Evolutionary conservation across 2,888 invertebrate genomes (phyloP).

Genomic region (Amphipyra tragopoginis): DNA sequence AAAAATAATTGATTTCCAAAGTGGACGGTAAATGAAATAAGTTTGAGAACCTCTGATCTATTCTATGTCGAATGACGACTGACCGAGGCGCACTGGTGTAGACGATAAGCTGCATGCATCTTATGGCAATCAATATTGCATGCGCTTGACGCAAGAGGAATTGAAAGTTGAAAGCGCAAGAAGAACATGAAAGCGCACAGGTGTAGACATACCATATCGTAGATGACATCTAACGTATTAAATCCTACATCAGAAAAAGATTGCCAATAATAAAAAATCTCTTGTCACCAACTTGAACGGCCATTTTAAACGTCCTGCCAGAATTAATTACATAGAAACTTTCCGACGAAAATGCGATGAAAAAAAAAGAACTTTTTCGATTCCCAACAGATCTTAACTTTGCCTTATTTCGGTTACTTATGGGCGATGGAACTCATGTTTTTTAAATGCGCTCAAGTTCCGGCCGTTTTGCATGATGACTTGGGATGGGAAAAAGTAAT

Average conservation of each 20-base stretch:
- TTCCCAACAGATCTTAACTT: constrained; percentile 51
- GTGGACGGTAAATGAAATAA: too few species aligned
- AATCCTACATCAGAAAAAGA: background rate
- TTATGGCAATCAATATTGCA: too few species aligned
- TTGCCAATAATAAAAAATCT: constrained; percentile 31
- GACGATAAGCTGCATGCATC: too few species aligned
- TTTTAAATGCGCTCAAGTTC: constrained; percentile 46
- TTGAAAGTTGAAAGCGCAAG: too few species aligned
- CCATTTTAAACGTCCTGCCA: constrained; percentile 36
- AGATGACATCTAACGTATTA: too few species aligned
- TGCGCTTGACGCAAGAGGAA: too few species aligned
- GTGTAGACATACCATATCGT: too few species aligned
- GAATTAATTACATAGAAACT: constrained; percentile 49
- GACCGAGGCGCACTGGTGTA: too few species aligned
- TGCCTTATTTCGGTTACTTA: constrained; percentile 32
- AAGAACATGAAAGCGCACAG: too few species aligned
- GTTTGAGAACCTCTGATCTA: too few species aligned
- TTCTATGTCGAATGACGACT: too few species aligned
- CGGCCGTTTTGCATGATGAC: constrained; percentile 29
- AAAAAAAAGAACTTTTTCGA: constrained; percentile 57
- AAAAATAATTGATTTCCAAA: too few species aligned
- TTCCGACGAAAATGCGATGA: constrained; percentile 35
- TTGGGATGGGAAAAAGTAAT: constrained; percentile 2
- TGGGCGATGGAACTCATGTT: constrained; percentile 45
- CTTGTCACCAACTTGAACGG: constrained; percentile 18